Percentiles rank a stretch among this genome's conserved stretches.
Conservation (phyloP, 2,888 invertebrate species). For the Mythimna loreyi region DNA sequence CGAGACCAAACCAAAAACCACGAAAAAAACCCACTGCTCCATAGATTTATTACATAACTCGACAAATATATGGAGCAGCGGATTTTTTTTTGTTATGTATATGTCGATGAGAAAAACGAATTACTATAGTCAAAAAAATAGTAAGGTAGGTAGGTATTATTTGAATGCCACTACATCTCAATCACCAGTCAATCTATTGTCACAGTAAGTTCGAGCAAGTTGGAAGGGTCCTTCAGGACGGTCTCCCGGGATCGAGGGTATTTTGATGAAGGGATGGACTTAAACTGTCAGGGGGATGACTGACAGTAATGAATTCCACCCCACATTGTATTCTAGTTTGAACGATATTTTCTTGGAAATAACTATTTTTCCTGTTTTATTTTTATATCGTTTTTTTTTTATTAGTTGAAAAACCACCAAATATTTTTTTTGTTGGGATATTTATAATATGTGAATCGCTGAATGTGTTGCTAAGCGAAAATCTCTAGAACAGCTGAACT, state of each 20-base stretch:
- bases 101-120: too few species aligned
- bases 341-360: neutral
- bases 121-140: neutral
- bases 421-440: too few species aligned
- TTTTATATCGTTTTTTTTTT: neutral
- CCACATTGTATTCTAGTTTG: neutral
- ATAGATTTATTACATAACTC: too few species aligned
- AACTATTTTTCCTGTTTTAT: neutral
- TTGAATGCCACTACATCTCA: neutral
- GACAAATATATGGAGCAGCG: too few species aligned
- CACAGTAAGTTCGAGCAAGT: slow-evolving; percentile 3
- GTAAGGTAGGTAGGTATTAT: neutral
- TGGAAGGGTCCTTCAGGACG: neutral
- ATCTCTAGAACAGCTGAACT: too few species aligned
- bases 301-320: slow-evolving; percentile 27
- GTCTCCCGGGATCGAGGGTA: slow-evolving; percentile 21
- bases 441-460: too few species aligned
- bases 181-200: slow-evolving; percentile 22
- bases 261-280: slow-evolving; percentile 41
- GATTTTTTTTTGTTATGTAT: too few species aligned
- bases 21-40: too few species aligned
- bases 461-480: too few species aligned
- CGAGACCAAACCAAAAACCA: too few species aligned
- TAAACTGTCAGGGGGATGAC: slow-evolving; percentile 19
- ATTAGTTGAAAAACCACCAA: too few species aligned